Conservation (phyloP, 2,797 vertebrate genomes). For the Crocodylus rhombifer region DNA sequence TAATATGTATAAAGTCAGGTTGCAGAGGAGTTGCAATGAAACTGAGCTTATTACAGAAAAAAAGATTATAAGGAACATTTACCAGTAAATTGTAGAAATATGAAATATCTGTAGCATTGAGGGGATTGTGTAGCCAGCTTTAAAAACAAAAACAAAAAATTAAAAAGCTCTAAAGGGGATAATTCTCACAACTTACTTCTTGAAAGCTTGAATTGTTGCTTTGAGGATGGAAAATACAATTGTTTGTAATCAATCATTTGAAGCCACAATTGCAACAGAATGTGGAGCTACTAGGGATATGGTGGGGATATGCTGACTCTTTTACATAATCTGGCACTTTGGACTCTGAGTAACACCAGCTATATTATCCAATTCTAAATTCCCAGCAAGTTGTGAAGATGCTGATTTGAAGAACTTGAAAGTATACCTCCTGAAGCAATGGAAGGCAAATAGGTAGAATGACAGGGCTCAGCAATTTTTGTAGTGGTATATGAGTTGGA, state of each 20-base stretch:
- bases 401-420: neutral
- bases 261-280: constrained; percentile 47
- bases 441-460: neutral
- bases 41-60: constrained; percentile 49
- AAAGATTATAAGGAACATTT: constrained; percentile 53
- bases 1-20: constrained; percentile 25
- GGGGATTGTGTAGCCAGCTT: constrained; percentile 11
- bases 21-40: constrained; percentile 36
- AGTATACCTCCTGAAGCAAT: neutral
- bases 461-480: neutral
- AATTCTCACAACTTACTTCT: constrained; percentile 13
- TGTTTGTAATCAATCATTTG: constrained; percentile 39
- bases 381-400: neutral
- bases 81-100: constrained; percentile 1
- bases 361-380: neutral
- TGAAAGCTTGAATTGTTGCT: constrained; percentile 39
- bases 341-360: neutral
- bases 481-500: neutral
- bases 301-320: neutral
- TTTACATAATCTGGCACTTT: neutral
- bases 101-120: constrained; percentile 35
- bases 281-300: neutral
- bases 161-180: constrained; percentile 34
- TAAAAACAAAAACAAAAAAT: constrained; percentile 10
- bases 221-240: constrained; percentile 21